Conservation (phyloP, 2,888 invertebrate genomes). For the Acanthosoma haemorrhoidale region DNA sequence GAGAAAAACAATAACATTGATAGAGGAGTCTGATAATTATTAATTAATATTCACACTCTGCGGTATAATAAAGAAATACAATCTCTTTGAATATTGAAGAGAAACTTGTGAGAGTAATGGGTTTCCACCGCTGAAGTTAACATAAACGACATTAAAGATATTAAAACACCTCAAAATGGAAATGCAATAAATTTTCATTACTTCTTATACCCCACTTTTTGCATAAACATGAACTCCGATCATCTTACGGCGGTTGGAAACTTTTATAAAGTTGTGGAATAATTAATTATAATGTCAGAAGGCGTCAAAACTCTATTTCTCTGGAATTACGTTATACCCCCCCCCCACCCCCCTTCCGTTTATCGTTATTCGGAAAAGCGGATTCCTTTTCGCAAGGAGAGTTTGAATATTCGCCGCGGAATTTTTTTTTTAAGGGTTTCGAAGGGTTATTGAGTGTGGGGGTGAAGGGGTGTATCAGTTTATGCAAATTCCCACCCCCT, state of each 20-base stretch:
- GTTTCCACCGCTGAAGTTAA: no score
- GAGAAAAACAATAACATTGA: no score
- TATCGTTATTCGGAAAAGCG: neutral
- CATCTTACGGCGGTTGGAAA: neutral
- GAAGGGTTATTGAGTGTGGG: neutral
- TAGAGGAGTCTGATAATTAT: no score
- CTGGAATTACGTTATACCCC: neutral
- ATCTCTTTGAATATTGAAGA: no score
- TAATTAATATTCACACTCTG: no score
- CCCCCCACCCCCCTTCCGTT: neutral
- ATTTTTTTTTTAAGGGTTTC: constrained; percentile 9
- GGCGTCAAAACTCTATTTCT: neutral
- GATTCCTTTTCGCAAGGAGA: no score
- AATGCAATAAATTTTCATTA: neutral
- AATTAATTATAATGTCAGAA: neutral
- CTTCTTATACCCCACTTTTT: neutral
- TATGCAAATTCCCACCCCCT: neutral
- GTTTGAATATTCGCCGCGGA: neutral
- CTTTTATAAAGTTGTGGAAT: neutral
- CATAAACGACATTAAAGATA: no score
- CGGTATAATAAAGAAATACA: no score
- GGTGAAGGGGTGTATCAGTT: constrained; percentile 9
- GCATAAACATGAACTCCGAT: neutral
- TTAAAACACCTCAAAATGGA: neutral
- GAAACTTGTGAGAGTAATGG: no score